Evolutionary conservation across 2,113 vertebrate genomes (phyloP).

Genomic region (Pagrus major): DNA sequence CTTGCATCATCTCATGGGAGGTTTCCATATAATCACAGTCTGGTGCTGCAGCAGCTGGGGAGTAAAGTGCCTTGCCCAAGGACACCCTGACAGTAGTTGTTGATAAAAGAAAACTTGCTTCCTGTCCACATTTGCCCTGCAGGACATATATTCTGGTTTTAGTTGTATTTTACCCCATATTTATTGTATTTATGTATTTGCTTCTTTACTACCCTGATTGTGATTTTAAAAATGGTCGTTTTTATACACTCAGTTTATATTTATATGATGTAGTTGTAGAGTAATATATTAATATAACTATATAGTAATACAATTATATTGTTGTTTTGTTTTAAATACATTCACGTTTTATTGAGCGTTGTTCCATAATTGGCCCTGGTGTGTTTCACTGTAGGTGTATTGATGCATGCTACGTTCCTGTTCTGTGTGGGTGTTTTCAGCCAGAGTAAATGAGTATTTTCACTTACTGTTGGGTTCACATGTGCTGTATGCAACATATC

Average conservation of each 20-base stretch:
- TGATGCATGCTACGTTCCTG: conserved; percentile 26
- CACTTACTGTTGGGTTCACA: conserved; percentile 36
- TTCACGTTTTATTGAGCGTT: background rate
- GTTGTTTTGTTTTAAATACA: background rate
- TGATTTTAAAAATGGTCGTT: background rate
- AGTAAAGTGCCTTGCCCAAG: background rate
- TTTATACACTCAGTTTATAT: background rate
- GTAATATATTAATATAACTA: background rate
- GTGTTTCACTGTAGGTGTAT: conserved; percentile 26
- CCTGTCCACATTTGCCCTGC: background rate
- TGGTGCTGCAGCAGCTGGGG: conserved; percentile 9
- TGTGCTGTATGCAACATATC: conserved; percentile 23
- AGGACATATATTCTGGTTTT: background rate
- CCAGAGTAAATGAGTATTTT: conserved; percentile 12
- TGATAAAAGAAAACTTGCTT: background rate
- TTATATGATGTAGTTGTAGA: background rate
- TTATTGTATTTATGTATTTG: conserved; percentile 5
- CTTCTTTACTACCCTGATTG: background rate
- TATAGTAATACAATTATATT: background rate
- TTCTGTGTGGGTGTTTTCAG: conserved; percentile 37
- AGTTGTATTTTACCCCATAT: background rate
- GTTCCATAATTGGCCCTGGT: conserved; percentile 6
- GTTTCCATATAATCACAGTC: background rate
- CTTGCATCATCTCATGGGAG: background rate
- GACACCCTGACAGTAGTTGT: background rate